A percentile compares a stretch with the other conserved stretches of the same genome.
Evolutionary conservation across 2,888 invertebrate species (phyloP).

Genomic region (Griposia aprilina): DNA sequence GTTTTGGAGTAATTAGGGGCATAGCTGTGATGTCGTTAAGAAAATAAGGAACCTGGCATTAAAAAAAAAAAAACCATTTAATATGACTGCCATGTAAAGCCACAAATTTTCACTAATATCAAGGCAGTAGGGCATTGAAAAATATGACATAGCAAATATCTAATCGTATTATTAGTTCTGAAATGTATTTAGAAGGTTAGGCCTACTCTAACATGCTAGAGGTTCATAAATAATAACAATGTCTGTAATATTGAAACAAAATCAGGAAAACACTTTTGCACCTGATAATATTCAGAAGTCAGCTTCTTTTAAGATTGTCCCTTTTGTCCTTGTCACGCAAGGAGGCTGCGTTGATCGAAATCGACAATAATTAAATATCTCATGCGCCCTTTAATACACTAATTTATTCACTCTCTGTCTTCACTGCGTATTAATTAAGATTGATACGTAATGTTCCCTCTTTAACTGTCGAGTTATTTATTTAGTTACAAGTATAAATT

Average conservation of each 20-base stretch:
- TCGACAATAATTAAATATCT: constrained; percentile 89
- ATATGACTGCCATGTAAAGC: neutral
- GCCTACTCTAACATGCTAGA: neutral
- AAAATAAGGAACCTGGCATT: neutral
- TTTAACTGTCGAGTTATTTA: constrained; percentile 73
- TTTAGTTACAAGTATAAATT: constrained; percentile 74
- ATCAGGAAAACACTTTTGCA: constrained; percentile 57
- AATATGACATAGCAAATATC: neutral
- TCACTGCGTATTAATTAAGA: constrained; percentile 86
- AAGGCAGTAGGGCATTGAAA: neutral
- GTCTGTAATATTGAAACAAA: neutral
- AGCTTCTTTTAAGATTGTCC: constrained; percentile 77
- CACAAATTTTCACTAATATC: neutral
- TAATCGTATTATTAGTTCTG: neutral
- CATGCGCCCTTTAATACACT: constrained; percentile 86
- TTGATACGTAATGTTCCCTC: constrained; percentile 83
- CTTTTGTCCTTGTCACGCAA: constrained; percentile 86
- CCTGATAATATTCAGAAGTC: constrained; percentile 70
- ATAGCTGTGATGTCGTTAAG: neutral
- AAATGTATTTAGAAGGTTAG: neutral
- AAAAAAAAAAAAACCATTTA: too few relatives aligned
- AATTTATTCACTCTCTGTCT: constrained; percentile 85
- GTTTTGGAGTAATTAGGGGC: neutral
- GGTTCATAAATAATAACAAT: neutral
- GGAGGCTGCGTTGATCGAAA: constrained; percentile 83